Evolutionary conservation across 1,140 invertebrate species (phyloP).

Genomic region (Lethrus apterus): DNA sequence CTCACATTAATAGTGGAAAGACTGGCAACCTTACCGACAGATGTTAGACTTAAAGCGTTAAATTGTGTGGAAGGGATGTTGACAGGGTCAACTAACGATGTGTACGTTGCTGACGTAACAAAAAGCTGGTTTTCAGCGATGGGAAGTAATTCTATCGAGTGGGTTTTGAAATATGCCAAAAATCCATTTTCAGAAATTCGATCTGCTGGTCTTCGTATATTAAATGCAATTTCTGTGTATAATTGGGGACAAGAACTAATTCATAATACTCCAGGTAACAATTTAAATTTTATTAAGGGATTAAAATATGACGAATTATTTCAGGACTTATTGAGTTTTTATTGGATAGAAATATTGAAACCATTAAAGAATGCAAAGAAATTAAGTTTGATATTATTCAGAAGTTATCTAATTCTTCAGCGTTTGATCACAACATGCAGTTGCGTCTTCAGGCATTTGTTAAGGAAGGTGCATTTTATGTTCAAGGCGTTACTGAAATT

Average conservation of each 20-base stretch:
- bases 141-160: slow-evolving; percentile 46
- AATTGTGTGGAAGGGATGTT: slow-evolving; percentile 53
- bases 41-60: slow-evolving; percentile 54
- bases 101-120: slow-evolving; percentile 23
- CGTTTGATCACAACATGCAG: slow-evolving; percentile 56
- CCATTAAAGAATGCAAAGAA: slow-evolving; percentile 64
- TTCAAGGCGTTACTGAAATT: slow-evolving; percentile 58
- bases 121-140: slow-evolving; percentile 51
- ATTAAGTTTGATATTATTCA: slow-evolving; percentile 65
- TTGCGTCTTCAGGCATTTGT: slow-evolving; percentile 57
- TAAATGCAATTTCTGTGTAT: slow-evolving; percentile 46
- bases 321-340: slow-evolving; percentile 67
- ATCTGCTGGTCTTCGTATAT: slow-evolving; percentile 45
- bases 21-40: slow-evolving; percentile 50
- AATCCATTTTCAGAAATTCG: slow-evolving; percentile 59
- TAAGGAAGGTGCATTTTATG: slow-evolving; percentile 64
- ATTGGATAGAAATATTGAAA: slow-evolving; percentile 59
- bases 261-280: slow-evolving; percentile 42
- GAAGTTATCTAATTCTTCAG: slow-evolving; percentile 51
- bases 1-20: slow-evolving; percentile 39
- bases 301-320: slow-evolving; percentile 27
- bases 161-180: slow-evolving; percentile 48
- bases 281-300: slow-evolving; percentile 8
- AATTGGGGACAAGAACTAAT: slow-evolving; percentile 59
- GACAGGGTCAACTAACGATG: slow-evolving; percentile 15